Percentiles rank a stretch among this genome's conserved stretches.
Conservation (phyloP, 2,888 invertebrate genomes). For the Drosophila affinis region DNA sequence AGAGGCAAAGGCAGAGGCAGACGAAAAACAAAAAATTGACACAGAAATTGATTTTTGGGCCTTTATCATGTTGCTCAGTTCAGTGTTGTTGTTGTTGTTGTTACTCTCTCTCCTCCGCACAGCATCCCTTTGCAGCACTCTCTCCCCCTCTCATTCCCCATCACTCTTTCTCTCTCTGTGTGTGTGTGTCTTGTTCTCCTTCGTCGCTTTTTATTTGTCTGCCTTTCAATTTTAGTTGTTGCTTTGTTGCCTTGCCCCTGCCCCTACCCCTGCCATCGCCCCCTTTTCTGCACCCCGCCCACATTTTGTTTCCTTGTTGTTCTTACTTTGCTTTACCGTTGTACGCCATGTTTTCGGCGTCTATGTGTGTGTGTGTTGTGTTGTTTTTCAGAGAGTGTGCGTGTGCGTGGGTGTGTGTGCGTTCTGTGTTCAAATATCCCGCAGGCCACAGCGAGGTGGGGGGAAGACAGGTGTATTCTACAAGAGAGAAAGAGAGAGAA, state of each 20-base stretch:
- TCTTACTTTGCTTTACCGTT: slow-evolving; percentile 19
- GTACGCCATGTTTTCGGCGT: slow-evolving; percentile 4
- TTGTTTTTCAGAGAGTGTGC: background rate
- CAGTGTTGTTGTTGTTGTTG: slow-evolving; percentile 34
- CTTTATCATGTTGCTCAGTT: slow-evolving; percentile 55
- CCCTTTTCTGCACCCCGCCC: too few species aligned
- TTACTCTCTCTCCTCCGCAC: slow-evolving; percentile 50
- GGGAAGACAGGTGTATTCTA: slow-evolving; percentile 10
- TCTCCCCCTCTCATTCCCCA: too few species aligned
- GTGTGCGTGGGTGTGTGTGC: background rate
- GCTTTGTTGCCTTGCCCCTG: slow-evolving; percentile 21
- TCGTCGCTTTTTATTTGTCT: slow-evolving; percentile 40
- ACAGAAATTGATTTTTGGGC: slow-evolving; percentile 72
- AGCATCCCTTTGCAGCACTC: slow-evolving; percentile 37
- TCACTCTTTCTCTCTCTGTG: too few species aligned
- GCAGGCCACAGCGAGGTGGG: too few species aligned
- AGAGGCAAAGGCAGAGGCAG: background rate
- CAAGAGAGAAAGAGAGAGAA: background rate
- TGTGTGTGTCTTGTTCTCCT: slow-evolving; percentile 15
- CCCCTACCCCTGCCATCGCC: too few species aligned
- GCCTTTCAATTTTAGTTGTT: slow-evolving; percentile 50
- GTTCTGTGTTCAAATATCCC: background rate
- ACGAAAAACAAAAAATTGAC: slow-evolving; percentile 58
- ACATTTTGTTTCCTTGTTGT: slow-evolving; percentile 25
- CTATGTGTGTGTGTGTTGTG: background rate